Conservation (phyloP, 2,888 invertebrate species). For the Dolichomitus sp. region DNA sequence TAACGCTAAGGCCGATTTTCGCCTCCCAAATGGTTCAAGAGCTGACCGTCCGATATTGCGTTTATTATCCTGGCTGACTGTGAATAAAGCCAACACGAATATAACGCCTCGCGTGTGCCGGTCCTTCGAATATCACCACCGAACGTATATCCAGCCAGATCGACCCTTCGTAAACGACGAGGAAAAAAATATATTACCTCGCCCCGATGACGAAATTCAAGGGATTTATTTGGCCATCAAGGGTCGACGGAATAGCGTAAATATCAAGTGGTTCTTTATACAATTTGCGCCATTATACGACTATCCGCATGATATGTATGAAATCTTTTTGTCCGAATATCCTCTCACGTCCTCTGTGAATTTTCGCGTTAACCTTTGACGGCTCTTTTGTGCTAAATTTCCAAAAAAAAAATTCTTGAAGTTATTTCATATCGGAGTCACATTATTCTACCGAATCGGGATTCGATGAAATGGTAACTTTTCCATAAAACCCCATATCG, state of each 20-base stretch:
- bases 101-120: conserved; percentile 33
- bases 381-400: neutral
- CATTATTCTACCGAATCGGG: neutral
- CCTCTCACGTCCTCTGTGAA: neutral
- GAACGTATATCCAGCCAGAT: conserved; percentile 21
- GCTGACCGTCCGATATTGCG: conserved; percentile 64
- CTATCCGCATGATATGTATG: conserved; percentile 15
- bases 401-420: neutral
- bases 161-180: conserved; percentile 10
- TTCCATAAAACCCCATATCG: neutral
- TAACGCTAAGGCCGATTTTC: conserved; percentile 5
- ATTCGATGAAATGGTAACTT: neutral
- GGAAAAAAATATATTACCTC: conserved; percentile 35
- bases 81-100: conserved; percentile 44
- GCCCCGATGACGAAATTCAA: conserved; percentile 17
- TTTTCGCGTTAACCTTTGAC: conserved; percentile 3
- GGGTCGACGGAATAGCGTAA: conserved; percentile 31
- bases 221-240: conserved; percentile 47
- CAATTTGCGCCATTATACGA: conserved; percentile 31
- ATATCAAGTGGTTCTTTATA: conserved; percentile 51
- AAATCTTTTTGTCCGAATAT: conserved; percentile 19
- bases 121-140: conserved; percentile 37
- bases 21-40: conserved; percentile 35
- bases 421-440: neutral
- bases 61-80: conserved; percentile 55